Conservation (phyloP, 2,888 invertebrate species). For the Hemicrepidius hirtus region DNA sequence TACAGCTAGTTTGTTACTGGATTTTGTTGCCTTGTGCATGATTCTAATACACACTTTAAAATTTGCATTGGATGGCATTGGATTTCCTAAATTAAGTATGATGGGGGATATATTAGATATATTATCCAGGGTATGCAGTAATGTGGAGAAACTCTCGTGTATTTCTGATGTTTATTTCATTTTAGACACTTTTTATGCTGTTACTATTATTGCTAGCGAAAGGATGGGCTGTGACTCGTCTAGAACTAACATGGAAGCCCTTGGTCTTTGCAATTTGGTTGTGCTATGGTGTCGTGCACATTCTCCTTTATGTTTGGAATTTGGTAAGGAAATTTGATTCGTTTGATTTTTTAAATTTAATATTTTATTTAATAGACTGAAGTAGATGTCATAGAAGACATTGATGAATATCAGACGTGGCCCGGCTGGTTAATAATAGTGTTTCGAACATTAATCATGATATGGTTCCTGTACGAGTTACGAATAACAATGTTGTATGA, state of each 20-base stretch:
- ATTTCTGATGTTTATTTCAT: slow-evolving; percentile 48
- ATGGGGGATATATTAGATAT: slow-evolving; percentile 95
- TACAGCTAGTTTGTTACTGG: slow-evolving; percentile 89
- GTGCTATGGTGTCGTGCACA: slow-evolving; percentile 92
- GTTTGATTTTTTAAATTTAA: not conserved
- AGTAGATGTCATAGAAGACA: slow-evolving; percentile 96
- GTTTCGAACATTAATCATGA: slow-evolving; percentile 89
- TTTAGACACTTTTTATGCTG: slow-evolving; percentile 94
- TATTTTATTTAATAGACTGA: slow-evolving; percentile 82
- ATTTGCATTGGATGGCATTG: slow-evolving; percentile 93
- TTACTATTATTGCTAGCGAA: slow-evolving; percentile 93
- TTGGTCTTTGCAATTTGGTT: slow-evolving; percentile 92
- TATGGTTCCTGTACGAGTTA: slow-evolving; percentile 89
- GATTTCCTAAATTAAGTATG: slow-evolving; percentile 86
- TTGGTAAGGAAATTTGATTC: slow-evolving; percentile 80
- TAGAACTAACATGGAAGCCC: slow-evolving; percentile 91
- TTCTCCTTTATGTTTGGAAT: slow-evolving; percentile 96
- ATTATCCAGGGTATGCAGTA: slow-evolving; percentile 84
- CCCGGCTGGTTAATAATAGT: slow-evolving; percentile 96
- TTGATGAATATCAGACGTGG: slow-evolving; percentile 98
- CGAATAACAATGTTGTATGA: slow-evolving; percentile 87
- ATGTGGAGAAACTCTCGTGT: no score
- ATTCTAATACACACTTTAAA: slow-evolving; percentile 92
- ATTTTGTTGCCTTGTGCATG: slow-evolving; percentile 89
- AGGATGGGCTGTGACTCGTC: slow-evolving; percentile 96